Evolutionary conservation across 2,797 vertebrate species (phyloP), one percentile per base, ranked within the genome.

Genomic region (Melanotaenia pygmaea): DNA sequence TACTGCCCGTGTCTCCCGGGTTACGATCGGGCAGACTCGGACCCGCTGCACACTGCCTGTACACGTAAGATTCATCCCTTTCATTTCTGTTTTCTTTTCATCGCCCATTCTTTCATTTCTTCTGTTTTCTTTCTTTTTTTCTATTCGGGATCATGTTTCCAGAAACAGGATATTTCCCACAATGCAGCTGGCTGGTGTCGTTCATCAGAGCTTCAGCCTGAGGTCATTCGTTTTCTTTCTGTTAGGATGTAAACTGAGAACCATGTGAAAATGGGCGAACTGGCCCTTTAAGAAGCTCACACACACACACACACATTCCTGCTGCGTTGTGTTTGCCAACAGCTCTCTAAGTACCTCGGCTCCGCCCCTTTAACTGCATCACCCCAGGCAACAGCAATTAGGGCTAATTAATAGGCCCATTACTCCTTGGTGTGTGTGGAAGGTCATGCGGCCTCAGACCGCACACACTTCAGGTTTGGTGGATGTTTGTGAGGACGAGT

Each of bases 1-100:
- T 84, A 85, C 88, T 94, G 92, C 65, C 78, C 37, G 0, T 94
- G 93, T 65, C 68, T 22, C 78, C 64, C 47, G 1, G 94, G 94
- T 3, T 94, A 93, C 89, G 87, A 93, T 9, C 92, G 95, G 0
- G 91, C 94, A 0, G 84, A 81, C 62, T 83, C 88, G 0, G 96
- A 96, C 76, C 84, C 91, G 0, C 78, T 75, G 0, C 77, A 88
- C 6, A 74, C 82, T 0, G 80, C 92, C 37, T 96, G 96, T 81
- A 94, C 94, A 2, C 89, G 96, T 96, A 63, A 92, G 91, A 20
- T 38, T 7, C 1, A 0, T 30, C 28, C 10, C 59, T 22, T 37
- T 51, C 26, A 4, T 32, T 32, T 32, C 30, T 32, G 30, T 32
- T 32, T 4, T 32, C 30, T 32, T 32, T 6, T 32, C 30, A 32